These are phyloP conservation scores for Bathynomus jamesi DNA, from an alignment of 1,140 invertebrate genomes.

Conservation along the genomic window DNA sequence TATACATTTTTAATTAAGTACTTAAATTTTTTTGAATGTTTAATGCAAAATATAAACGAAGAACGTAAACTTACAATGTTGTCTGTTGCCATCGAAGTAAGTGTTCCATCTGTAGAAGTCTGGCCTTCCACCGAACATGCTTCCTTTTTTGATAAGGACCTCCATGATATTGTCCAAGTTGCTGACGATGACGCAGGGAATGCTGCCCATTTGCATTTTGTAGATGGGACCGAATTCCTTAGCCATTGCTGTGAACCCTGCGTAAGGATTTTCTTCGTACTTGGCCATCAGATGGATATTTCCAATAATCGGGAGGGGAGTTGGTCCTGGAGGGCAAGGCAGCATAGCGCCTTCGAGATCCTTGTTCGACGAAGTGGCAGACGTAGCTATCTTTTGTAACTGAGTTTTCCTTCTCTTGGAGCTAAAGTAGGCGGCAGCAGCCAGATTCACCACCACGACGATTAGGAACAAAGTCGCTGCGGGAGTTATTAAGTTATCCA, in stretches of 20 bases:
- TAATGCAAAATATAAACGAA: too few species aligned
- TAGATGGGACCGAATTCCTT: constrained; percentile 67
- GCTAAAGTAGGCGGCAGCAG: background rate
- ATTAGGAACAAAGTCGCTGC: background rate
- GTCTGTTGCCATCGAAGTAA: constrained; percentile 56
- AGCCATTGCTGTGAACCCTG: constrained; percentile 59
- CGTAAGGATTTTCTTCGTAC: constrained; percentile 59
- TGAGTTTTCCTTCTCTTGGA: background rate
- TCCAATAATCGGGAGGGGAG: constrained; percentile 57
- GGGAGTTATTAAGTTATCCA: background rate
- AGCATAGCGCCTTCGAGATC: background rate
- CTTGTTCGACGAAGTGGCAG: background rate
- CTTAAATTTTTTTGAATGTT: too few species aligned
- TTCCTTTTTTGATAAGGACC: constrained; percentile 69
- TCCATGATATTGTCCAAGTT: constrained; percentile 63
- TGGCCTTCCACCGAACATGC: constrained; percentile 68
- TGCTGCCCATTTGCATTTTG: constrained; percentile 59
- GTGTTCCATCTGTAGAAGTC: constrained; percentile 62
- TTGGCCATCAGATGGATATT: constrained; percentile 57
- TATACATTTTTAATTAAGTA: too few species aligned
- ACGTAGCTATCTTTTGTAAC: background rate
- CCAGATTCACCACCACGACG: background rate
- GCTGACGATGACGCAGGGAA: constrained; percentile 66
- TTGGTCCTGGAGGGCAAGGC: constrained; percentile 46
- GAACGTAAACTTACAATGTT: constrained; percentile 70